A percentile compares a stretch with the other conserved stretches of the same genome.
These are phyloP conservation scores for Smittia sp. DNA, from an alignment of 2,888 invertebrate species.

Conservation along the genomic window DNA sequence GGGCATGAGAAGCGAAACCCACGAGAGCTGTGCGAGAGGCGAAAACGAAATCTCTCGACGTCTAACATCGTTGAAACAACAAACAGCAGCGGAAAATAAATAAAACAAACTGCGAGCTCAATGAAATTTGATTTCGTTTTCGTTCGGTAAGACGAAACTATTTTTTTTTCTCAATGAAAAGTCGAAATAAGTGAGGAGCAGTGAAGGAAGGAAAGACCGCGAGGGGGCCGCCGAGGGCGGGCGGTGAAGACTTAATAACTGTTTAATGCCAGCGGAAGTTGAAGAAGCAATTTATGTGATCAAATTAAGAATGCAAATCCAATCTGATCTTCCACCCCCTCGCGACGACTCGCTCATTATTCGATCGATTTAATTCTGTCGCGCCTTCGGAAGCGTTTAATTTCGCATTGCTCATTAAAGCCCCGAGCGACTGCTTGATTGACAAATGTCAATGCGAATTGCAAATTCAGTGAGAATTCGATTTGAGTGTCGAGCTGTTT, in stretches of 20 bases:
- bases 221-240: neutral
- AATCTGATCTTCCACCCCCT: neutral
- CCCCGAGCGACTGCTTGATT: neutral
- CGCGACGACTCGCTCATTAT: neutral
- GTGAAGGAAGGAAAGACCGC: conserved; percentile 10
- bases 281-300: too few species aligned
- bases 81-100: conserved; percentile 17
- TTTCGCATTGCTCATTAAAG: neutral
- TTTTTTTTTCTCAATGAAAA: conserved; percentile 40
- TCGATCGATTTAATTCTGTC: neutral
- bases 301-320: too few species aligned
- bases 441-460: neutral
- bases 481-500: neutral
- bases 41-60: neutral
- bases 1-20: neutral
- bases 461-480: neutral
- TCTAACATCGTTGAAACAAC: conserved; percentile 11
- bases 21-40: neutral
- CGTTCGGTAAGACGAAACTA: conserved; percentile 38
- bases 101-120: neutral
- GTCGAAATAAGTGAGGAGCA: conserved; percentile 4
- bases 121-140: conserved; percentile 33
- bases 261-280: neutral
- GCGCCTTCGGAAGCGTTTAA: neutral
- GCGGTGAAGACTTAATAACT: neutral